Base-by-base conservation (phyloP, 2,113 vertebrate species). In the Anhinga anhinga region DNA sequence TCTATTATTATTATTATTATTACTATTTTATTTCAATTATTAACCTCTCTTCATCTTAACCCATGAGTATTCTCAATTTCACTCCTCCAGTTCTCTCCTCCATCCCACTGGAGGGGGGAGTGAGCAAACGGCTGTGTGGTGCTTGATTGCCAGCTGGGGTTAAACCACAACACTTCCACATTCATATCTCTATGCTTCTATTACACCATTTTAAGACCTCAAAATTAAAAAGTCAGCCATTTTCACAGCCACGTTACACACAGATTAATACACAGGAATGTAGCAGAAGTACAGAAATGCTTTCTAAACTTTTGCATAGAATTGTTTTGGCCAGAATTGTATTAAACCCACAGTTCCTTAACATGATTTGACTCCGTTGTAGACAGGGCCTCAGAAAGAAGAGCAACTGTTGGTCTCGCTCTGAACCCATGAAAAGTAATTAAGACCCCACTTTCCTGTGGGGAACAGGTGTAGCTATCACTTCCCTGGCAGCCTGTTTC, bases 401-500 rank as follows among this genome's bases (percentile, higher is more conserved):
- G 11, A 90, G 63, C 90, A 88, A 47, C 58, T 59, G 79, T 59
- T 67, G 49, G 42, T 73, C 74, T 80, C 2, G 0, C 55, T 62
- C 62, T 65, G 23, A 77, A 65, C 26, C 72, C 61, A 62, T 9
- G 44, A n/a, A 42, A 45, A 88, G 72, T 7, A 22, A 76, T 49
- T 32, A 45, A 93, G 36, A 70, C 2, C 71, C 44, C 38, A 30
- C n/a, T 67, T 58, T 71, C 52, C 86, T 13, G 0, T 8, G 72
- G 72, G 83, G 56, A 95, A 11, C 94, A 96, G 85, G 89, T 66
- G 82, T 86, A 93, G 52, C 70, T 72, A 66, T 89, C 73, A 23
- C 40, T 29, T 94, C 85, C 50, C 67, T 45, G 36, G 82, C 86
- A 90, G 69, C 23, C 76, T 67, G 49, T 9, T 94, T 49, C 94